These are phyloP conservation scores for Chiropotes sagulatus DNA, from an alignment of 2,797 vertebrate species.

Conservation along the genomic window DNA sequence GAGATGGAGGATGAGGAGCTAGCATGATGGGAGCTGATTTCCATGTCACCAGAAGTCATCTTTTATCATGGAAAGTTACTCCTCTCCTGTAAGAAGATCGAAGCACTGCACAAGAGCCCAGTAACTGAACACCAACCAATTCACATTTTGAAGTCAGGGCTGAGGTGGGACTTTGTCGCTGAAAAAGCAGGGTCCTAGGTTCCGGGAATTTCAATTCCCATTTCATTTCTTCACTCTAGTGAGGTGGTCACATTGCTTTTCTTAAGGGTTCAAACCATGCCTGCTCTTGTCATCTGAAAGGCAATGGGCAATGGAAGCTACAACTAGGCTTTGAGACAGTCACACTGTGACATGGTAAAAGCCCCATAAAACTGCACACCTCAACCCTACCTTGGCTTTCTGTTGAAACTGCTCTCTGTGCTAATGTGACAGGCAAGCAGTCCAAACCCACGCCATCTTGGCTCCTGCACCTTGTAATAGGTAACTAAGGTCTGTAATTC, in stretches of 20 bases:
- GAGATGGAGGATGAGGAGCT: neutral
- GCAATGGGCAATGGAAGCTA: neutral
- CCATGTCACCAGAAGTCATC: neutral
- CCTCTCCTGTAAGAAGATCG: neutral
- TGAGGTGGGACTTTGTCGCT: neutral
- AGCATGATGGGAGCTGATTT: neutral
- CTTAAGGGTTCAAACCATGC: neutral
- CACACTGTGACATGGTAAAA: neutral
- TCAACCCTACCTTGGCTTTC: no score
- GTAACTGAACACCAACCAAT: neutral
- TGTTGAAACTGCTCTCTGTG: no score
- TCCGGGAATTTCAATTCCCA: neutral
- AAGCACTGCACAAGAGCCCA: neutral
- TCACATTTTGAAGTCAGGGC: neutral
- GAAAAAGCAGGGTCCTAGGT: neutral
- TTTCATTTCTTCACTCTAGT: neutral
- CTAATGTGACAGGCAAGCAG: no score
- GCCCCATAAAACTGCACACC: no score
- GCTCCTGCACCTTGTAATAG: no score
- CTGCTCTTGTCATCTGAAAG: constrained; percentile 1
- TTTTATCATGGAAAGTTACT: constrained; percentile 9
- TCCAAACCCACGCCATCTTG: no score
- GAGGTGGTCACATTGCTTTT: neutral
- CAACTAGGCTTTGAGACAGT: neutral
- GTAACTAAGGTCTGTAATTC: no score